phyloP scores from a whole-genome alignment of 2,113 vertebrate genomes.

The Lanius collurio region DNA sequence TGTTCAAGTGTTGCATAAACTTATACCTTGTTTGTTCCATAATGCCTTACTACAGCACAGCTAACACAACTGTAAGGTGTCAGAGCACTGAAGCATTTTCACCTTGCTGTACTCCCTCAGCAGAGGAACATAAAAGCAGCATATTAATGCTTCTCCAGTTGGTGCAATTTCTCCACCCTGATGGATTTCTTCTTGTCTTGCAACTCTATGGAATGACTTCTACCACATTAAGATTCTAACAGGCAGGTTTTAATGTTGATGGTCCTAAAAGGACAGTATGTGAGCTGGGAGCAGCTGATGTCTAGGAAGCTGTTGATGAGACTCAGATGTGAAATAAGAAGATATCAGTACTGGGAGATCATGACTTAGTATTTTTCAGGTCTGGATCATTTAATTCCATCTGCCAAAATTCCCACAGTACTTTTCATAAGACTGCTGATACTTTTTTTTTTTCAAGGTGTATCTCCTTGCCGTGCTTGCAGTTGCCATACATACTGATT shows the following conservation, averaged over 20 bases:
- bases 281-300: neutral
- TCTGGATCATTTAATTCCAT: conserved; percentile 17
- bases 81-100: neutral
- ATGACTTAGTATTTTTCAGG: neutral
- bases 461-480: neutral
- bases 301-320: neutral
- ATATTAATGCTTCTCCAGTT: neutral
- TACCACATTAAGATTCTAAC: neutral
- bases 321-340: neutral
- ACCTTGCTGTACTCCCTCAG: neutral
- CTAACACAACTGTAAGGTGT: neutral
- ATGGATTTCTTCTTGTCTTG: conserved; percentile 3
- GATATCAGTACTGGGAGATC: neutral
- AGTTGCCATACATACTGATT: neutral
- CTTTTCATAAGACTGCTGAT: neutral
- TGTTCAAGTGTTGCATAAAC: neutral
- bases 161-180: neutral
- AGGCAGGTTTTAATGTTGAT: neutral
- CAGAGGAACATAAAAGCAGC: conserved; percentile 29
- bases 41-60: neutral
- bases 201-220: neutral
- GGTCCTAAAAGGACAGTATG: neutral
- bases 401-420: neutral
- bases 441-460: neutral
- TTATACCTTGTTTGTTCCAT: neutral